Conservation (phyloP, 2,888 invertebrate species). For the Hirtodrosophila confusa region DNA sequence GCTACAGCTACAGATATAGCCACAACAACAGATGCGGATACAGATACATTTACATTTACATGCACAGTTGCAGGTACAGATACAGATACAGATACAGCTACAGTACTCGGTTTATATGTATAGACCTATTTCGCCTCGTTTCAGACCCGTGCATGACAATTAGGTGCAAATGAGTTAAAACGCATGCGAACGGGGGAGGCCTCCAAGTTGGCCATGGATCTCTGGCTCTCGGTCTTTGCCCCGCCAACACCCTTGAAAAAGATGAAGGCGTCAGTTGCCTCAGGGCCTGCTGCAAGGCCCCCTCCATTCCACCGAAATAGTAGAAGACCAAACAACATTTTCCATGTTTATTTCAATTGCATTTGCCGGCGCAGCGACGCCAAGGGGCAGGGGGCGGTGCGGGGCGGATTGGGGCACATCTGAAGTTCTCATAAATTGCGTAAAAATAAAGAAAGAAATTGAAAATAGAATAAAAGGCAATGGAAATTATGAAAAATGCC, state of each 20-base stretch:
- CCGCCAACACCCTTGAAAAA: conserved; percentile 57
- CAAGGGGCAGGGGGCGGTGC: not conserved
- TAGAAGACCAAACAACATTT: conserved; percentile 42
- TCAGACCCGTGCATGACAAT: conserved; percentile 67
- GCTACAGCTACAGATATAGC: conserved; percentile 14
- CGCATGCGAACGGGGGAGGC: conserved; percentile 50
- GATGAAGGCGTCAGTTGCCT: conserved; percentile 41
- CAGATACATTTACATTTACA: conserved; percentile 7
- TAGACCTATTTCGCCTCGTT: conserved; percentile 9
- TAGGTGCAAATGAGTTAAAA: conserved; percentile 77
- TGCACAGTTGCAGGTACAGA: conserved; percentile 3
- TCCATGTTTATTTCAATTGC: conserved; percentile 77
- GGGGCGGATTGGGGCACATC: not conserved
- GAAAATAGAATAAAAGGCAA: conserved; percentile 21
- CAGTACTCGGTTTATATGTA: conserved; percentile 3
- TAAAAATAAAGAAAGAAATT: conserved; percentile 44
- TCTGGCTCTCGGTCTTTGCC: not conserved
- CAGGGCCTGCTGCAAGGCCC: conserved; percentile 14
- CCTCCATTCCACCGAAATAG: conserved; percentile 5
- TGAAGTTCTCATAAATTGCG: conserved; percentile 62
- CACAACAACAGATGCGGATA: conserved; percentile 21
- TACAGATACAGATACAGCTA: not conserved
- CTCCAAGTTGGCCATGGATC: conserved; percentile 9
- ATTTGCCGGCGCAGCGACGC: conserved; percentile 51
- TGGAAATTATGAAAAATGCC: conserved; percentile 75